A percentile compares a stretch with the other conserved stretches of the same genome.
Conservation (phyloP, 2,797 vertebrate species). For the Poecile montanus region DNA sequence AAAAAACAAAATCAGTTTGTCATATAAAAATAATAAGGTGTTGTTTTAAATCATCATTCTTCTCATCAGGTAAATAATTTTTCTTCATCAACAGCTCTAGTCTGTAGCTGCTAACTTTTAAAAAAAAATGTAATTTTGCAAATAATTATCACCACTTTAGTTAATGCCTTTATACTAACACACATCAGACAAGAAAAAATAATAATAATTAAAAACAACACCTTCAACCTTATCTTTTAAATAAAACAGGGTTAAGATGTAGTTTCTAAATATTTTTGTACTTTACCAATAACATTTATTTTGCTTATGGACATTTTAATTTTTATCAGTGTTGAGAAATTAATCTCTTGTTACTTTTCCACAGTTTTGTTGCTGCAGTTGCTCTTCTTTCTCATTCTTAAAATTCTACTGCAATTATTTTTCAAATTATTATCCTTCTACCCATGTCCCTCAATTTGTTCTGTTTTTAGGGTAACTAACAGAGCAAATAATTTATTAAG, state of each 20-base stretch:
- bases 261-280: background rate
- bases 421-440: slow-evolving; percentile 15
- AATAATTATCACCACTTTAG: background rate
- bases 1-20: background rate
- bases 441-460: slow-evolving; percentile 20
- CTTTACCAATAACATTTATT: background rate
- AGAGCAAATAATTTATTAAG: slow-evolving; percentile 46
- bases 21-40: background rate
- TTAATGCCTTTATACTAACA: background rate
- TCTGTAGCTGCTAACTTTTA: background rate
- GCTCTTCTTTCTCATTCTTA: slow-evolving; percentile 1
- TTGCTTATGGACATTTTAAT: background rate
- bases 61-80: background rate
- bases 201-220: background rate
- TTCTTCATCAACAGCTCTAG: background rate
- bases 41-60: background rate
- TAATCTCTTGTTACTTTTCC: background rate
- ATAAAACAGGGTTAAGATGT: background rate
- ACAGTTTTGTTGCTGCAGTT: background rate
- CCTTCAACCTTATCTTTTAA: background rate
- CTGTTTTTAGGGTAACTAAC: slow-evolving; percentile 43
- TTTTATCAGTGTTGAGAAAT: background rate
- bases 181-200: background rate
- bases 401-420: background rate
- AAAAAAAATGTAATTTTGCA: background rate